Conservation (phyloP, 2,888 invertebrate genomes). For the Xestia ashworthii region DNA sequence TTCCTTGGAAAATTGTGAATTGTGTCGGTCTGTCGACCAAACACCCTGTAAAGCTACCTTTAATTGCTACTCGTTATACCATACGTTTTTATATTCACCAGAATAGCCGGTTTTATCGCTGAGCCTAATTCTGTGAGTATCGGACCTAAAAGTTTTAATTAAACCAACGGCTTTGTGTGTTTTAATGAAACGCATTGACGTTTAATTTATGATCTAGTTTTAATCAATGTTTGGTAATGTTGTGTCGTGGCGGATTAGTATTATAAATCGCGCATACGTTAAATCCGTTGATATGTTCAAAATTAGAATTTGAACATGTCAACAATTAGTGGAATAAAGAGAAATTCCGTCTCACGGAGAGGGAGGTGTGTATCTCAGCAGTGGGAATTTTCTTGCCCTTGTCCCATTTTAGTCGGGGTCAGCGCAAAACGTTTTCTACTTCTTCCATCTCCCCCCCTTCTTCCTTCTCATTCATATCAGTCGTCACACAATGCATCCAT, state of each 20-base stretch:
- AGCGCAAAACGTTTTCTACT: too few species aligned
- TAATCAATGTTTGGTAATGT: conserved; percentile 33
- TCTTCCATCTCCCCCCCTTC: too few species aligned
- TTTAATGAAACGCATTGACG: conserved; percentile 44
- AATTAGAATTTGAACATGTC: neutral
- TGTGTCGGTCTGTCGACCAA: neutral
- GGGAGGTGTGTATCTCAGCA: neutral
- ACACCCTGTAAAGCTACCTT: conserved; percentile 9
- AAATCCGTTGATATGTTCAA: neutral
- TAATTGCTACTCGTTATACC: conserved; percentile 30
- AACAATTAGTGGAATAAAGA: neutral
- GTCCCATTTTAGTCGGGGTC: too few species aligned
- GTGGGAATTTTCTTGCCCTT: neutral
- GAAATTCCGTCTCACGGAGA: too few species aligned
- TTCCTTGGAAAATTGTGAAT: neutral
- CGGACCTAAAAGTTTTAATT: conserved; percentile 54
- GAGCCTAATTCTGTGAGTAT: conserved; percentile 44
- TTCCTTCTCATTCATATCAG: too few species aligned
- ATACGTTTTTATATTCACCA: conserved; percentile 43
- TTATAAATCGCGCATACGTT: neutral
- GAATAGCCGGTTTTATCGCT: conserved; percentile 39
- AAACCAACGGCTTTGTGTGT: conserved; percentile 37
- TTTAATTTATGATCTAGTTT: conserved; percentile 41
- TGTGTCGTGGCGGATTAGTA: conserved; percentile 5
- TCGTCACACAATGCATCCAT: too few species aligned